Conservation (phyloP, 2,797 vertebrate genomes). For the Centropyge bicolor region DNA sequence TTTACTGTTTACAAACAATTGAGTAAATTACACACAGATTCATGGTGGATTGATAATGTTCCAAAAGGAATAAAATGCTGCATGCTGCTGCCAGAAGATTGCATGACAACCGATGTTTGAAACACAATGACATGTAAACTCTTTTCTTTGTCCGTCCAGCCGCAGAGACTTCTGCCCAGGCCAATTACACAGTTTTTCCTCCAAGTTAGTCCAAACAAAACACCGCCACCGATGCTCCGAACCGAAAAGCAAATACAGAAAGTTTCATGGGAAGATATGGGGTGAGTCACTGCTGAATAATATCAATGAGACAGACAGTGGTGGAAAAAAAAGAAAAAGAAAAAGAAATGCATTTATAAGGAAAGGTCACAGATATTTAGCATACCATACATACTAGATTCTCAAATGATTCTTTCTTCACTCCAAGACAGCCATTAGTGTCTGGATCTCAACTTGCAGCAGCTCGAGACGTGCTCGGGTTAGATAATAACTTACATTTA, state of each 20-base stretch:
- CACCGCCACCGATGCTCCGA: neutral
- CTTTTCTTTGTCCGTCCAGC: slow-evolving; percentile 15
- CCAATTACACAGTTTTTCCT: slow-evolving; percentile 31
- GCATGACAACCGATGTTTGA: slow-evolving; percentile 4
- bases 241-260: slow-evolving; percentile 29
- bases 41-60: slow-evolving; percentile 4
- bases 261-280: slow-evolving; percentile 4
- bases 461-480: neutral
- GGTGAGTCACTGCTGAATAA: neutral
- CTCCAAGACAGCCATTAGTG: neutral
- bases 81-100: slow-evolving; percentile 6
- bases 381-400: neutral
- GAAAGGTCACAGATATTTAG: slow-evolving; percentile 48
- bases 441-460: neutral
- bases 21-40: slow-evolving; percentile 23
- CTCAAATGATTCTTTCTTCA: slow-evolving; percentile 10
- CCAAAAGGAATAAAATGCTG: neutral
- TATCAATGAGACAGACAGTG: slow-evolving; percentile 22
- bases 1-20: slow-evolving; percentile 26
- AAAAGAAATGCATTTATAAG: neutral
- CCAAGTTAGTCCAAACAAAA: slow-evolving; percentile 30
- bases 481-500: neutral
- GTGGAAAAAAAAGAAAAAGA: neutral
- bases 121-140: slow-evolving; percentile 22
- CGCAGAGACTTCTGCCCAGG: slow-evolving; percentile 20